These are phyloP conservation scores for Selenia dentaria DNA, from an alignment of 2,888 invertebrate species.

Conservation along the genomic window DNA sequence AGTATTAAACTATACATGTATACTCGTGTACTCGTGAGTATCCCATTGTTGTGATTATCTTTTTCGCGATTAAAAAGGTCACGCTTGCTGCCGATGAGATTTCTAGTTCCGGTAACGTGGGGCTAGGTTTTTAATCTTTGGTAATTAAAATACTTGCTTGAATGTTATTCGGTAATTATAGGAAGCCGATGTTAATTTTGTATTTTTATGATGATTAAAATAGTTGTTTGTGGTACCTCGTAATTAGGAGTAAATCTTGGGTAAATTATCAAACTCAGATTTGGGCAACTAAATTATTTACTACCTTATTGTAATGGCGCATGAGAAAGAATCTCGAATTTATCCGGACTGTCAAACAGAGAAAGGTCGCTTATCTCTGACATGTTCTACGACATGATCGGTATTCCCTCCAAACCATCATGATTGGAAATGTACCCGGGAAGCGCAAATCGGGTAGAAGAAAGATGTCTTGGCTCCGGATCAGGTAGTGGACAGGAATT, in stretches of 20 bases:
- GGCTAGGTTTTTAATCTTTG: slow-evolving; percentile 8
- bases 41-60: slow-evolving; percentile 51
- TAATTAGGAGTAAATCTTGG: neutral
- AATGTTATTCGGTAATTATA: slow-evolving; percentile 18
- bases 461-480: too few species aligned
- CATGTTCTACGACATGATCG: too few species aligned
- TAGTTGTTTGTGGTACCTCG: slow-evolving; percentile 1
- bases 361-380: too few species aligned
- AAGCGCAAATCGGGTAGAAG: too few species aligned
- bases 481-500: too few species aligned
- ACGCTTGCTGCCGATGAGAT: slow-evolving; percentile 41
- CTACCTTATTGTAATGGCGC: too few species aligned
- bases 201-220: slow-evolving; percentile 18
- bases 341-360: too few species aligned
- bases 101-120: slow-evolving; percentile 40
- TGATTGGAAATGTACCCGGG: too few species aligned
- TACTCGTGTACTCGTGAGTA: slow-evolving; percentile 12
- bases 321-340: too few species aligned
- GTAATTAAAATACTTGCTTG: slow-evolving; percentile 17
- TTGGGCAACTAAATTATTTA: neutral
- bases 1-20: slow-evolving; percentile 1
- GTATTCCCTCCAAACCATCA: too few species aligned
- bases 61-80: slow-evolving; percentile 47
- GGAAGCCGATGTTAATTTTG: slow-evolving; percentile 14
- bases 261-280: neutral